Base-by-base conservation (phyloP, 2,797 vertebrate species). In the Erpetoichthys calabaricus region DNA sequence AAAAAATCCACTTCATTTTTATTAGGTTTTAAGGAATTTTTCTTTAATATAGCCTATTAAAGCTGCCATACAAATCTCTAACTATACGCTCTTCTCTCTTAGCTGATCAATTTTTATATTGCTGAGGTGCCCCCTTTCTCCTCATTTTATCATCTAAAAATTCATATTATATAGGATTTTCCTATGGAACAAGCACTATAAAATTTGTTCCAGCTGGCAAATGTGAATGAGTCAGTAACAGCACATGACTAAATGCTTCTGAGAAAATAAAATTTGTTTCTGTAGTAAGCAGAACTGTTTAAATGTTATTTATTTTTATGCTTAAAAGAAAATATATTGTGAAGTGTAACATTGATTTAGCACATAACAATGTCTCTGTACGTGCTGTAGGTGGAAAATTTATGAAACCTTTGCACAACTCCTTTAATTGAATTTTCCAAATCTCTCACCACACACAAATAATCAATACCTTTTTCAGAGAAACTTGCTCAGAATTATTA, bases 341-440 rank as follows among this genome's bases (percentile, higher is more conserved):
- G 92, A 96, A 93, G 91, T 83, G 85, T 80, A 88, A 89, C 92
- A 95, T 92, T 98, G 96, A 99, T 98, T 97, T 90, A 90, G 92
- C 88, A 88, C 88, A 75, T 91, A 92, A 89, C 93, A 82, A 83
- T 82, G 91, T 93, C 92, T 92, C 80, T 86, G 87, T 89, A 88
- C 80, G 85, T 74, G 80, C 84, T 72, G 78, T 73, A 81, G 81
- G 65, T 67, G 80, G 87, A 86, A 84, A 90, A 98, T 99, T 98
- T 98, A 99, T 98, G 94, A 93, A 99, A 97, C 91, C 93, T 97
- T 98, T 98, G 91, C 92, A 92, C 94, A 98, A 97, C 88, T 92
- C 89, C 87, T 96, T 98, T 98, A 97, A 98, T 99, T 97, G 93
- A 98, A 99, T 99, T 98, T 99, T 99, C 96, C 91, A 99, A 99